Conservation (phyloP, 2,888 invertebrate species). For the Chelonus formosanus region DNA sequence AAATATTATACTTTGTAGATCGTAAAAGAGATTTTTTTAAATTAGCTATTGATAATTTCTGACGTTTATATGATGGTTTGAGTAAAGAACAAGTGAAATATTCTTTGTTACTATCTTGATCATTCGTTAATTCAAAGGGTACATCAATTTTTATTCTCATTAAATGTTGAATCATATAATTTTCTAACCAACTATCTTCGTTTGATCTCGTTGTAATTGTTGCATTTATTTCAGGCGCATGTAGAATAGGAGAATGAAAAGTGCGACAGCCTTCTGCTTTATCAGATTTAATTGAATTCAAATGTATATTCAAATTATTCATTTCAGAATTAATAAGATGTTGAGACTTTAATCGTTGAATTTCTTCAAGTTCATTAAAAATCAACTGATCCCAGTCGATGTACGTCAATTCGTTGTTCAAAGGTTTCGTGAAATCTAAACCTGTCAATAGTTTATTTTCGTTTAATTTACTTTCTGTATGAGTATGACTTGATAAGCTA, state of each 20-base stretch:
- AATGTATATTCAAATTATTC: conserved; percentile 49
- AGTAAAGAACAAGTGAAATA: conserved; percentile 67
- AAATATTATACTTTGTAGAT: conserved; percentile 68
- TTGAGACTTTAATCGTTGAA: conserved; percentile 49
- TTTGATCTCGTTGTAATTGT: conserved; percentile 63
- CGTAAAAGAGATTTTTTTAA: conserved; percentile 64
- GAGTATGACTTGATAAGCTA: conserved; percentile 3
- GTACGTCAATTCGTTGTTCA: conserved; percentile 34
- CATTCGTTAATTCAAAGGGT: conserved; percentile 47
- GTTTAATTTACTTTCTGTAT: conserved; percentile 25
- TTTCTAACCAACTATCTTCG: conserved; percentile 63
- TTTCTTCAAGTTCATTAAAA: conserved; percentile 52
- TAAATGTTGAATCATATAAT: conserved; percentile 65
- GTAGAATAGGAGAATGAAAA: conserved; percentile 55
- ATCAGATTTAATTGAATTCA: conserved; percentile 58
- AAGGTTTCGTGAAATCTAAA: conserved; percentile 29
- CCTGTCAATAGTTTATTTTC: conserved; percentile 31
- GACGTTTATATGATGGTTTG: conserved; percentile 64
- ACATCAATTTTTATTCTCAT: conserved; percentile 64
- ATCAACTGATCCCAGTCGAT: conserved; percentile 57
- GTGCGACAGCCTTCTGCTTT: conserved; percentile 55
- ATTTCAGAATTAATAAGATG: conserved; percentile 50
- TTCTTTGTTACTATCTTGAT: conserved; percentile 64
- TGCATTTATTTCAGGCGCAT: conserved; percentile 64
- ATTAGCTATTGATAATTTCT: conserved; percentile 49